These are phyloP conservation scores for Eumeta japonica DNA, from an alignment of 1,140 invertebrate species.

Conservation along the genomic window DNA sequence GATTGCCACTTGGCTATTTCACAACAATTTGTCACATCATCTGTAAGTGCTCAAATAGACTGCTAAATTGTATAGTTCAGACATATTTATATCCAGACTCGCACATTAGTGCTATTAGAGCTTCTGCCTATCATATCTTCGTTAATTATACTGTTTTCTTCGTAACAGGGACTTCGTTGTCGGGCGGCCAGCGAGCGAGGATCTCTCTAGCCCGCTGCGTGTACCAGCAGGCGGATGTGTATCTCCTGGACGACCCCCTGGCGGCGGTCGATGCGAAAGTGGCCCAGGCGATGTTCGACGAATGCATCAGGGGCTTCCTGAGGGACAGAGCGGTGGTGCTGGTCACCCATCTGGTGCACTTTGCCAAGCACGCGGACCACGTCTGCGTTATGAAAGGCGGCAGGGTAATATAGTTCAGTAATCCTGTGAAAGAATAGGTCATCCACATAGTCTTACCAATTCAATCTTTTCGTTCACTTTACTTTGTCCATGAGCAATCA, in stretches of 20 bases:
- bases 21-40: too few relatives aligned
- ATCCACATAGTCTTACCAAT: too few relatives aligned
- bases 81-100: too few relatives aligned
- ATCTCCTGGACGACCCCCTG: slow-evolving; percentile 63
- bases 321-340: slow-evolving; percentile 49
- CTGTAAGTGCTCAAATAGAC: too few relatives aligned
- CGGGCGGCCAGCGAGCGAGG: slow-evolving; percentile 67
- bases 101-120: too few relatives aligned
- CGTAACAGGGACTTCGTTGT: slow-evolving; percentile 42
- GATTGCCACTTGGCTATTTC: too few relatives aligned
- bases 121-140: not conserved
- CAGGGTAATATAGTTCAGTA: slow-evolving; percentile 13
- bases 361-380: slow-evolving; percentile 58
- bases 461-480: too few relatives aligned
- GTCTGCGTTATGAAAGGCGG: slow-evolving; percentile 53
- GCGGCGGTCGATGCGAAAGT: slow-evolving; percentile 65
- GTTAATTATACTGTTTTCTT: slow-evolving; percentile 1
- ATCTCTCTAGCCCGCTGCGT: slow-evolving; percentile 66
- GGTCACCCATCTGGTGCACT: slow-evolving; percentile 67
- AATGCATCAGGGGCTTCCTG: slow-evolving; percentile 31
- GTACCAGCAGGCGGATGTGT: slow-evolving; percentile 63
- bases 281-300: slow-evolving; percentile 38
- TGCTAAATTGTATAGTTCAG: too few relatives aligned
- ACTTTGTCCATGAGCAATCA: too few relatives aligned
- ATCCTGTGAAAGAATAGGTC: not conserved